Base-by-base conservation (phyloP, 2,113 vertebrate species). In the Pyxicephalus adspersus region DNA sequence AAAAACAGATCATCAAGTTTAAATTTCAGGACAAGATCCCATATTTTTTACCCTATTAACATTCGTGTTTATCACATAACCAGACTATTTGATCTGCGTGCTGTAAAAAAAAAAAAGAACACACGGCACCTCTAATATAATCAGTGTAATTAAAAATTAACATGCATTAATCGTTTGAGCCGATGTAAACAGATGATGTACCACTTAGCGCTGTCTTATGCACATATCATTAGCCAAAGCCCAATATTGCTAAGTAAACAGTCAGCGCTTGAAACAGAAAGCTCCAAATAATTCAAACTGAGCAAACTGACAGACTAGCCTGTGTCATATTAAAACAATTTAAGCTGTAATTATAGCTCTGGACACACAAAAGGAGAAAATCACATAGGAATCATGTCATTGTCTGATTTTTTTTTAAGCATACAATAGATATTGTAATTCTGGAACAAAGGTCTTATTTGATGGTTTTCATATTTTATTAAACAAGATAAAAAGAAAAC, bases 101-200 rank as follows among this genome's bases (percentile, higher is more conserved):
- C 28, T 60, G 54, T 26, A 22, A 50, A 67, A 68, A 29, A 92
- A 89, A 88, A 95, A 92, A 89, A 87, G 95, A 95, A 93, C 93
- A 95, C 93, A 94, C 92, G 90, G 91, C 58, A 89, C 94, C 95
- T 95, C 94, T 94, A 94, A 94, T 94, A 92, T 92, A 96, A 98
- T 96, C 95, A 93, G 91, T 91, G 94, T 97, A 96, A 98, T 98
- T 96, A 96, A 97, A 96, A 96, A 96, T 96, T 96, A 97, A 96
- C 95, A 93, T 92, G 94, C 94, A 96, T 96, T 98, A 97, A 98
- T 98, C 96, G 95, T 94, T 94, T 93, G 91, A 94, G 92, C 94
- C 94, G 92, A 95, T 95, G 92, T 94, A 95, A 96, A 96, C 95
- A 93, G 95, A 94, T 95, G 96, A 97, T 95, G 93, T 95, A 93